Evolutionary conservation across 2,113 vertebrate genomes (phyloP).

Genomic region (Mus musculus): DNA sequence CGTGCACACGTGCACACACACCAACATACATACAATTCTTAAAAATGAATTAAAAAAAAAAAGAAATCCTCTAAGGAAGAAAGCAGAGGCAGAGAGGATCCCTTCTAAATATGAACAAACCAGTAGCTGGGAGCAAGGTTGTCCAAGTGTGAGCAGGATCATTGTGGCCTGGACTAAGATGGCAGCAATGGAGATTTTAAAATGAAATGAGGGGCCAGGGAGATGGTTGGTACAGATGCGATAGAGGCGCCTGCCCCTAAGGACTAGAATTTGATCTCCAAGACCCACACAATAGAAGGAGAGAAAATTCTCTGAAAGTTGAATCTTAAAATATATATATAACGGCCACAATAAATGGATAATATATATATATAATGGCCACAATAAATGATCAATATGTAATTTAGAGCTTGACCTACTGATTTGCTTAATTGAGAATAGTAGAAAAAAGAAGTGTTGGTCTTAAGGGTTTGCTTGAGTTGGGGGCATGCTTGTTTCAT

Average conservation of each 20-base stretch:
- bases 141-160: background rate
- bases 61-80: conserved; percentile 2
- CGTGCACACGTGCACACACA: rapidly evolving
- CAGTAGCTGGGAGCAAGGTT: background rate
- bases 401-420: conserved; percentile 4
- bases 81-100: background rate
- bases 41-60: background rate
- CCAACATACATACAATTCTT: background rate
- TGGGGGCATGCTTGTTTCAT: too few species aligned
- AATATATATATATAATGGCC: background rate
- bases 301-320: too few species aligned
- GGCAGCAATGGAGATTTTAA: background rate
- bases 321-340: background rate
- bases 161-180: background rate
- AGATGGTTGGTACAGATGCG: too few species aligned
- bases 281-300: too few species aligned
- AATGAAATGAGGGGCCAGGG: background rate
- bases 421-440: background rate
- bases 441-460: background rate
- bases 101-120: background rate
- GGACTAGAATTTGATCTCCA: too few species aligned
- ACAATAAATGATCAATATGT: background rate
- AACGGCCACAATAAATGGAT: background rate
- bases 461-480: background rate
- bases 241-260: too few species aligned